Percentiles rank a stretch among this genome's conserved stretches.
Conservation (phyloP, 2,797 vertebrate species). For the Petrocephalus sullivani region DNA sequence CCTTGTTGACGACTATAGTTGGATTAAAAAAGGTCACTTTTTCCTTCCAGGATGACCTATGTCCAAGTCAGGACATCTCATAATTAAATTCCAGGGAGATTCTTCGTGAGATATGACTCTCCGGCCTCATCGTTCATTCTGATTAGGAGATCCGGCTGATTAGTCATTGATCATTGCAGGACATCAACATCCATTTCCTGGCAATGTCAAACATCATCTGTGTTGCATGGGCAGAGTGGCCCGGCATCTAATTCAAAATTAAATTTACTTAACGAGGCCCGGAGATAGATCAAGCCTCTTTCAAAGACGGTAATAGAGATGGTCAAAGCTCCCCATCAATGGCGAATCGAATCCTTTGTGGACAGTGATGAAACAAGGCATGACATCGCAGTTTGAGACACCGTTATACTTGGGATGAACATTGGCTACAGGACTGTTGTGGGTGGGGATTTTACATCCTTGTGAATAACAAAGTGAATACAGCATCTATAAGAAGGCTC, state of each 20-base stretch:
- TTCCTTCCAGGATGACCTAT: neutral
- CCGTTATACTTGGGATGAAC: neutral
- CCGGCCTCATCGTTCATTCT: neutral
- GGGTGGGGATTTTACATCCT: neutral
- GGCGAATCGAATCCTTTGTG: neutral
- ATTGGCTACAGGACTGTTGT: neutral
- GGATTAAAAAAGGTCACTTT: neutral
- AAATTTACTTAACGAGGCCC: neutral
- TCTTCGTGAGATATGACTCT: neutral
- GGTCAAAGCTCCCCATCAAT: constrained; percentile 3
- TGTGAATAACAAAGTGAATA: neutral
- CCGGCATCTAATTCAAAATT: constrained; percentile 12
- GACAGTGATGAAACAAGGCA: neutral
- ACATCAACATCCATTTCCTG: constrained; percentile 8
- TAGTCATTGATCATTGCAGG: neutral
- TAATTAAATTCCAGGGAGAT: neutral
- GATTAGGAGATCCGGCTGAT: neutral
- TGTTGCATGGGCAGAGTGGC: neutral
- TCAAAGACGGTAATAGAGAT: neutral
- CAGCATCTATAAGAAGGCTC: neutral
- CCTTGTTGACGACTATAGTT: neutral
- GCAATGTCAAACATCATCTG: neutral
- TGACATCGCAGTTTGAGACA: neutral
- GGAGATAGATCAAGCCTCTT: neutral
- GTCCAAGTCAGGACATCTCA: neutral